Evolutionary conservation across 2,113 vertebrate species (phyloP).

Genomic region (Tympanuchus pallidicinctus): DNA sequence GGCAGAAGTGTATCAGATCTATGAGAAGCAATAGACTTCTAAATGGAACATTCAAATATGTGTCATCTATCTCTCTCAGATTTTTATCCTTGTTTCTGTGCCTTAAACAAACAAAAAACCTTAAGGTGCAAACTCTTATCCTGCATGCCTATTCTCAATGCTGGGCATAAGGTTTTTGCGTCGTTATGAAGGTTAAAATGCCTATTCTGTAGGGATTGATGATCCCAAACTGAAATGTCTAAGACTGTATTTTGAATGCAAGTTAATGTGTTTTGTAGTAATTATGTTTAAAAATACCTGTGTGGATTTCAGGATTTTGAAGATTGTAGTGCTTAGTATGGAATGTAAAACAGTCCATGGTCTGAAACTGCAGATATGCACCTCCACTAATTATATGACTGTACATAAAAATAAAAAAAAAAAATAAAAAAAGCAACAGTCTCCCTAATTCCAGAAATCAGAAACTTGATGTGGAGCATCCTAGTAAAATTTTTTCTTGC

Average conservation of each 20-base stretch:
- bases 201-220: neutral
- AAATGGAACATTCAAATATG: neutral
- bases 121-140: neutral
- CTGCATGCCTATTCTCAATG: neutral
- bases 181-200: neutral
- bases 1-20: neutral
- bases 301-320: neutral
- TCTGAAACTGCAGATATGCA: neutral
- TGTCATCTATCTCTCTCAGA: neutral
- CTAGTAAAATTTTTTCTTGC: neutral
- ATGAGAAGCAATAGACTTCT: neutral
- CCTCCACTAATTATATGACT: neutral
- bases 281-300: neutral
- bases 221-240: neutral
- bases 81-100: neutral
- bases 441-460: accelerated
- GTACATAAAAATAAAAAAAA: neutral
- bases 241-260: neutral
- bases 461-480: neutral
- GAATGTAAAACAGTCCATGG: neutral
- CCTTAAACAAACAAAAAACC: neutral
- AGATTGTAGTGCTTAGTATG: neutral
- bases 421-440: neutral
- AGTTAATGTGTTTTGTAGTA: neutral
- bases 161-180: neutral